Evolutionary conservation across 2,113 vertebrate genomes (phyloP).

Genomic region (Acanthochromis polyacanthus): DNA sequence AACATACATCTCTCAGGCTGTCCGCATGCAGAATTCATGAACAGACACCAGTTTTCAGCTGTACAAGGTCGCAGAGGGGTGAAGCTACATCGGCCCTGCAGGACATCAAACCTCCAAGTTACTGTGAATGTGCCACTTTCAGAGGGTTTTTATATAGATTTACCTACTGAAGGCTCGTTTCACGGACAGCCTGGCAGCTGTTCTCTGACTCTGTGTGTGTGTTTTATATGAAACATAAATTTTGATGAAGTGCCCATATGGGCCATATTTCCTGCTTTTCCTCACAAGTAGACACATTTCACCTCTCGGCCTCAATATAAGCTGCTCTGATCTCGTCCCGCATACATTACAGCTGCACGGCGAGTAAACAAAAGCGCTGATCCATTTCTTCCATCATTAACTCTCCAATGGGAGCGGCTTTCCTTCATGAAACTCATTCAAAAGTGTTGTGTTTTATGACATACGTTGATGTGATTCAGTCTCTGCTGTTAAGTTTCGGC

Average conservation of each 20-base stretch:
- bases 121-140: background rate
- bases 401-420: background rate
- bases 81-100: background rate
- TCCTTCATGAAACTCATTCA: conserved; percentile 8
- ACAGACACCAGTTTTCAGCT: background rate
- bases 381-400: conserved; percentile 41
- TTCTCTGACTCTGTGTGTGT: conserved; percentile 1
- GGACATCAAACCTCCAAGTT: background rate
- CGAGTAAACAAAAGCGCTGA: conserved; percentile 8
- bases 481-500: conserved; percentile 10
- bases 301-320: background rate
- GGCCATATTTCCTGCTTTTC: background rate
- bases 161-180: background rate
- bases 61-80: background rate
- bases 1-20: no score
- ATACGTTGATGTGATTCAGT: conserved; percentile 18
- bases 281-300: background rate
- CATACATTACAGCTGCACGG: conserved; percentile 10
- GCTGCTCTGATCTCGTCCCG: conserved; percentile 2
- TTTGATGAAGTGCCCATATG: conserved; percentile 35
- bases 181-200: conserved; percentile 23
- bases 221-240: conserved; percentile 25
- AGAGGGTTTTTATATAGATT: background rate
- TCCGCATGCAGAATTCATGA: no score
- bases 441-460: conserved; percentile 29